These are phyloP conservation scores for Lycia hirtaria DNA, from an alignment of 2,888 invertebrate species.

Conservation along the genomic window DNA sequence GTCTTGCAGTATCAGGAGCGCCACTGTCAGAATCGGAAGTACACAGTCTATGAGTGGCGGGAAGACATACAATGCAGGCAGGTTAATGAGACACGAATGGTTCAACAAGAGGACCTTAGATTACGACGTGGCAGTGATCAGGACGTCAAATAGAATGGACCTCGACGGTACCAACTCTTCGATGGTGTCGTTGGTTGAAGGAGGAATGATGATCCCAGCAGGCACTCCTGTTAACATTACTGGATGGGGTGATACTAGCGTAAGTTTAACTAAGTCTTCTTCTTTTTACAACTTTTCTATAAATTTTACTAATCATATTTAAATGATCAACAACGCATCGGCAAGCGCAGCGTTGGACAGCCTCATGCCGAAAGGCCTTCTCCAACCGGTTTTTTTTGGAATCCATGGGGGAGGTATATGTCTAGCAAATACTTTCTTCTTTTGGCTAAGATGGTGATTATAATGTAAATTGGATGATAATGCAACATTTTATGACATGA, in stretches of 20 bases:
- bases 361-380: too few species aligned
- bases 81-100: constrained; percentile 27
- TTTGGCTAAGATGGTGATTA: too few species aligned
- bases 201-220: constrained; percentile 18
- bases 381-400: too few species aligned
- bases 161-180: constrained; percentile 36
- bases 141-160: constrained; percentile 23
- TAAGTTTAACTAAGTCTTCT: too few species aligned
- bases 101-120: constrained; percentile 33
- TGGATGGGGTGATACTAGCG: constrained; percentile 55
- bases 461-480: too few species aligned
- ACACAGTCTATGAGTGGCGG: constrained; percentile 43
- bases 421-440: too few species aligned
- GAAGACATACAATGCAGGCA: constrained; percentile 24
- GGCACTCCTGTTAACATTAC: constrained; percentile 31
- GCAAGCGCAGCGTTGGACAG: too few species aligned
- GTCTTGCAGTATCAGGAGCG: constrained; percentile 48
- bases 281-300: too few species aligned
- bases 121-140: constrained; percentile 38
- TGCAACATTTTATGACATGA: too few species aligned
- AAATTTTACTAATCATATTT: too few species aligned
- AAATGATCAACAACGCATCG: too few species aligned
- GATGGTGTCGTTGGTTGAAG: constrained; percentile 24
- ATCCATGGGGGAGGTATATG: too few species aligned
- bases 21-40: constrained; percentile 64